Evolutionary conservation across 2,113 vertebrate species (phyloP), one percentile per base, ranked within the genome.

Genomic region (Corythaixoides concolor): DNA sequence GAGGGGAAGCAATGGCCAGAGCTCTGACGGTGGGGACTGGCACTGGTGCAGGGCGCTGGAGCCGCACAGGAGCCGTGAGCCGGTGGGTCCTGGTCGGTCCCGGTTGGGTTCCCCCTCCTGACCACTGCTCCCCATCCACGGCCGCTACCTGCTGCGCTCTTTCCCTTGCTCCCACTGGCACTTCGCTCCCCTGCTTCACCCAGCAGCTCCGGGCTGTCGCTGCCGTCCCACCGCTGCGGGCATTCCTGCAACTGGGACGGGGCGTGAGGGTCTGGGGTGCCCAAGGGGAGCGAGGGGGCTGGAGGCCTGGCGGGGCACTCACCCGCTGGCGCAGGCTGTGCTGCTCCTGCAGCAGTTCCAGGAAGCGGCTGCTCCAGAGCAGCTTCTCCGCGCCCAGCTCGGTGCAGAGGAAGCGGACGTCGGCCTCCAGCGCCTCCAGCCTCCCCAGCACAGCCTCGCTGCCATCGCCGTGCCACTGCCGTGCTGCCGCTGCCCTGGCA

Each of bases 331-430:
- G 95, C 22, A 99, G 77, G 27, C 94, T 93, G 28, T 98, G 98
- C 76, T 98, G 98, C 64, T 98, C 98, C 88, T 56, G 97, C 83
- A 98, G 98, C 90, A 99, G 97, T 68, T 98, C 98, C 72, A 97
- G 82, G 95, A 98, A 99, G 35, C 97, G 97, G 76, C 90, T 97
- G 87, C 98, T 98, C 98, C 98, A 99, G 75, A 98, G 97, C n/a
- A 97, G 97, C 78, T 97, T 98, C 93, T 99, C 98, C 4, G 97
- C 97, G 1, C 96, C 95, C 41, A 99, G 94, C 94, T 98, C 98
- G 3, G 97, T 96, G 96, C 98, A 98, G n/a, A 99, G 97, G 23
- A 97, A 97, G 69, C 96, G 95, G 5, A 99, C 97, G 0, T 98
- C 98, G 3, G 89, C 97, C 91, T 99, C 98, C 28, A 98, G 98